Base-by-base conservation (phyloP, 2,113 vertebrate species). In the Mirza zaza region DNA sequence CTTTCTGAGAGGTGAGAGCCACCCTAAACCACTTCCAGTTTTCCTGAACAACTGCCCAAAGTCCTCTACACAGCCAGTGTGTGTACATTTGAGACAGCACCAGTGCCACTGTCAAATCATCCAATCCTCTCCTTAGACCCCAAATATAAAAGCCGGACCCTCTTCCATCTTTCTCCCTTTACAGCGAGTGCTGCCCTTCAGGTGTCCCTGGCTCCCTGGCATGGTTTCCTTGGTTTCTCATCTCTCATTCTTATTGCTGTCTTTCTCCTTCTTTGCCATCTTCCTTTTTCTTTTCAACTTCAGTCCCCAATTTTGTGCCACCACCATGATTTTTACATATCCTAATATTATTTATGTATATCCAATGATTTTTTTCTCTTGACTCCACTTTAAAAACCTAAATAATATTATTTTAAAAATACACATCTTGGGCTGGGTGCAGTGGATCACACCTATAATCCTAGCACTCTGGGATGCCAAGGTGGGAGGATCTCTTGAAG, bases 1-100 rank as follows among this genome's bases (percentile, higher is more conserved):
- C 50, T 59, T 82, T 61, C 81, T 90, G 67, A 57, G 91, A 96
- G 82, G 81, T 82, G 87, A 91, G 39, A 71, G 80, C 67, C 59
- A 57, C 67, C 25, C 79, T 75, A 76, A 90, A 52, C 89, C 92
- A 86, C 52, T 45, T 81, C 50, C 15, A 73, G 23, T 52, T 92
- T 93, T 84, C 65, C 70, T 13, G 55, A 95, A 45, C 42, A 68
- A 68, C 29, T 48, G 83, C 73, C 63, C 75, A 25, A 52, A 79
- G 87, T 63, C 61, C 82, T 73, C 57, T 45, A 87, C 63, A 70
- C 27, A 27, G 42, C 57, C 8, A 21, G 50, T 15, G 25, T 65
- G 50, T 15, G 29, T 59, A 70, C 27, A 18, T 57, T 50, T 63
- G 84, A 90, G 63, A 75, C 32, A 32, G 13, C 57, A 50, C 36